phyloP scores from a whole-genome alignment of 2,113 vertebrate genomes.

The Nannospalax galili region DNA sequence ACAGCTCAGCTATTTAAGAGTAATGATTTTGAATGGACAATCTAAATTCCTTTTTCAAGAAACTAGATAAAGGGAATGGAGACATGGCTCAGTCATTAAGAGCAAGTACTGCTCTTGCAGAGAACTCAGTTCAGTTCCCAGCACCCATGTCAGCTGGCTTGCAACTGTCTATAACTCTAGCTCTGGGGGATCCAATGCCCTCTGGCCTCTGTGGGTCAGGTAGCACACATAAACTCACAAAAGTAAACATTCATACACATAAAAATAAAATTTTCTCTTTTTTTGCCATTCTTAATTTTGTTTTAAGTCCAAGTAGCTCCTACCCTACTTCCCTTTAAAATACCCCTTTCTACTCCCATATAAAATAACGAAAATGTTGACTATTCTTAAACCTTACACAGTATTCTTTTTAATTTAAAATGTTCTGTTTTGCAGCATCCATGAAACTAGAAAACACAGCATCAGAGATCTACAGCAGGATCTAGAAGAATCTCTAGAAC shows the following conservation, averaged over 20 bases:
- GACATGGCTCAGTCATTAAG: neutral
- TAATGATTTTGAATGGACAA: constrained; percentile 41
- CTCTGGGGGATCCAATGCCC: too few relatives aligned
- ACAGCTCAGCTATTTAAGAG: neutral
- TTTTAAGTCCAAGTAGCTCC: constrained; percentile 17
- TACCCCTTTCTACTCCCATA: constrained; percentile 4
- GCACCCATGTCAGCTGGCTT: too few relatives aligned
- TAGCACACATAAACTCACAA: too few relatives aligned
- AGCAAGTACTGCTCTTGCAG: neutral
- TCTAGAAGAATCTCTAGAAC: constrained; percentile 56
- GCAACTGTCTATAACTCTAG: too few relatives aligned
- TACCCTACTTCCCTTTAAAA: constrained; percentile 22
- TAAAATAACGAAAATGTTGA: constrained; percentile 53
- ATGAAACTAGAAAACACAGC: constrained; percentile 42
- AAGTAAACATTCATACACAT: too few relatives aligned
- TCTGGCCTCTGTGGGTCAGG: too few relatives aligned
- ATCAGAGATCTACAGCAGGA: constrained; percentile 47
- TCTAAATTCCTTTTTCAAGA: constrained; percentile 16
- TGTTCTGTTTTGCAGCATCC: constrained; percentile 61
- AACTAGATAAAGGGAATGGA: neutral
- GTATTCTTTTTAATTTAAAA: constrained; percentile 38
- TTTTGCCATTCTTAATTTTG: too few relatives aligned
- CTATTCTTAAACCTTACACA: constrained; percentile 19
- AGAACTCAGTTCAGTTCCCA: too few relatives aligned
- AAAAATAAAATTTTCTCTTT: too few relatives aligned